Base-by-base conservation (phyloP, 2,888 invertebrate genomes). In the Mayetiola destructor region DNA sequence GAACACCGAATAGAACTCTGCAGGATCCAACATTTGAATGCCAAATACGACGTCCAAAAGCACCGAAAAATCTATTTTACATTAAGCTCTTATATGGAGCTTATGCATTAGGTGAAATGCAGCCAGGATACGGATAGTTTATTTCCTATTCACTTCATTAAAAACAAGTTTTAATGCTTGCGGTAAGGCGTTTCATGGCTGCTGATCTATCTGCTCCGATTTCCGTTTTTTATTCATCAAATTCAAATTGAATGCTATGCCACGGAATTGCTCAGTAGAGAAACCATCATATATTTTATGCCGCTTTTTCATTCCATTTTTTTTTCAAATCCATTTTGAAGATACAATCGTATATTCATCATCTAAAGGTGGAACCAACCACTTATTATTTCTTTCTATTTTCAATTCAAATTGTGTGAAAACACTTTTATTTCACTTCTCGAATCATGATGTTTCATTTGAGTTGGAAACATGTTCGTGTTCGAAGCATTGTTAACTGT, bases 141-240 rank as follows among this genome's bases (percentile, higher is more conserved):
- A 48, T 48, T 48, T 48, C 48, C 23, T 48, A 48, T 48, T 48
- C 48, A 48, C 48, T 48, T 48, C 48, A 48, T 48, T 32, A 27
- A 48, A 48, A 48, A 48, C n/a, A n/a, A 6, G 27, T 16, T 48
- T 27, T 27, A 48, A 27, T 48, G 48, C 23, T 27, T 16, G 27
- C 27, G 27, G 3, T 8, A 48, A 27, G 27, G 48, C 42, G 42
- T 23, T 23, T 14, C 23, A 10, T 6, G 42, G 42, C 14, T 14
- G 14, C 27, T 27, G 27, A 9, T 4, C 14, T 48, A 27, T 48
- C 27, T n/a, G 27, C 48, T 48, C 27, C 23, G n/a, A 27, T 48
- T 27, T 21, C 20, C 23, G 27, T 14, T 10, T 42, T 21, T 21
- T 3, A n/a, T 12, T n/a, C 3, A 3, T 23, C 37, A 4, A 37